Evolutionary conservation across 2,888 invertebrate species (phyloP).

Genomic region (Phyllotreta striolata): DNA sequence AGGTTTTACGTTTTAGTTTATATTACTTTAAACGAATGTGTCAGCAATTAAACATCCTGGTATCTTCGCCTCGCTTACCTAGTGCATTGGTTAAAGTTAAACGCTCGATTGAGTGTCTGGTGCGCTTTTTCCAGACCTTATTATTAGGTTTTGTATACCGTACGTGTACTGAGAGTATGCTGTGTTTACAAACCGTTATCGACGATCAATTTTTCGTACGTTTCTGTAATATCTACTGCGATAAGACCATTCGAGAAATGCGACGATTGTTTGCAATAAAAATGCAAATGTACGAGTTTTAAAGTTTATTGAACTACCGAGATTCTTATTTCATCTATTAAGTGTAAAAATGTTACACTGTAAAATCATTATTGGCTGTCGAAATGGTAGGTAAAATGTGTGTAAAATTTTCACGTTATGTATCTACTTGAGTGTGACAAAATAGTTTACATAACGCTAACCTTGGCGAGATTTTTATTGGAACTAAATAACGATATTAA

Average conservation of each 20-base stretch:
- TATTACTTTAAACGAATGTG: constrained; percentile 33
- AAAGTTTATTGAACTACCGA: no score
- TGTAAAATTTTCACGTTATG: not conserved
- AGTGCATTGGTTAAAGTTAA: constrained; percentile 22
- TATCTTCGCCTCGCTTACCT: constrained; percentile 27
- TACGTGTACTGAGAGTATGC: not conserved
- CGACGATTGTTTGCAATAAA: no score
- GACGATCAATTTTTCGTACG: constrained; percentile 16
- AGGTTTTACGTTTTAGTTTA: constrained; percentile 14
- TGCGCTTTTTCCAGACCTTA: constrained; percentile 21
- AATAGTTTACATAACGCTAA: constrained; percentile 18
- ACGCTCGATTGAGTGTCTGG: constrained; percentile 11
- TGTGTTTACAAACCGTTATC: constrained; percentile 7
- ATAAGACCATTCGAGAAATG: no score
- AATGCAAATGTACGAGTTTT: no score
- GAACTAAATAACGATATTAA: constrained; percentile 4
- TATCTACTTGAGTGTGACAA: constrained; percentile 9
- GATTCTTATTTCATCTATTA: not conserved
- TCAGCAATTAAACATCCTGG: constrained; percentile 37
- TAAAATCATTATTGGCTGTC: not conserved
- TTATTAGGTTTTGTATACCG: constrained; percentile 22
- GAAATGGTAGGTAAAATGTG: not conserved
- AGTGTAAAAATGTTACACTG: not conserved
- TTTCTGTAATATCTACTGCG: not conserved
- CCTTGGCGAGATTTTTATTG: constrained; percentile 18